Base-by-base conservation (phyloP, 2,888 invertebrate species). In the Ephialtes manifestator region DNA sequence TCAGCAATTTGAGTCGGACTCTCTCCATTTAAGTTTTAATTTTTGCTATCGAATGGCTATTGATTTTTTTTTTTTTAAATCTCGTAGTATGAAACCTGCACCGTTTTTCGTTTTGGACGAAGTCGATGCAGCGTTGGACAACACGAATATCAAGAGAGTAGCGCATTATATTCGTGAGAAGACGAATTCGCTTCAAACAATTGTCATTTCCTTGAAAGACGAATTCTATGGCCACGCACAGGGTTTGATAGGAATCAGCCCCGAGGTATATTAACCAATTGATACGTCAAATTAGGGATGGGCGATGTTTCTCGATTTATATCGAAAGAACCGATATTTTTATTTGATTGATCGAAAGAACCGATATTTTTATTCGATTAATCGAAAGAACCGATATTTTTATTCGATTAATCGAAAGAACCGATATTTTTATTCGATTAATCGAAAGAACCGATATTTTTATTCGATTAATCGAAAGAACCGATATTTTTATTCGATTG, bases 21-120 rank as follows among this genome's bases (percentile, higher is more conserved):
- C 24, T 2, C 24, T 24, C 15, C 35, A 1, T 20, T 20, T 43
- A 43, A 75, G 48, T 4, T 68, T 4, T 68, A 39, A 4, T 43
- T n/a, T 35, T 58, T 39, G 35, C 35, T 24, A 3, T 53, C n/a
- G 15, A 31, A 24, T 24, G 98, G 98, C 92, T 4, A 48, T n/a
- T 48, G n/a, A 48, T 65, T 24, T 75, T 24, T 31, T 18, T 35
- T 60, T 75, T 83, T 48, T 35, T 2, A 39, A 39, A 8, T 39
- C 10, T 81, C 18, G 31, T 35, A 98, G 98, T 92, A 98, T 96
- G 94, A 98, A 99, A 94, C 99, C 99, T 35, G 98, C 99, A n/a
- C 99, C 99, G 13, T 99, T 99, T 95, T 99, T 99, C 95, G 97
- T 99, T 39, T 95, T 99, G 90, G 99, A 99, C 95, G 99, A 99